These are phyloP conservation scores for Pipistrellus kuhlii DNA, from an alignment of 2,797 vertebrate genomes.

Conservation along the genomic window DNA sequence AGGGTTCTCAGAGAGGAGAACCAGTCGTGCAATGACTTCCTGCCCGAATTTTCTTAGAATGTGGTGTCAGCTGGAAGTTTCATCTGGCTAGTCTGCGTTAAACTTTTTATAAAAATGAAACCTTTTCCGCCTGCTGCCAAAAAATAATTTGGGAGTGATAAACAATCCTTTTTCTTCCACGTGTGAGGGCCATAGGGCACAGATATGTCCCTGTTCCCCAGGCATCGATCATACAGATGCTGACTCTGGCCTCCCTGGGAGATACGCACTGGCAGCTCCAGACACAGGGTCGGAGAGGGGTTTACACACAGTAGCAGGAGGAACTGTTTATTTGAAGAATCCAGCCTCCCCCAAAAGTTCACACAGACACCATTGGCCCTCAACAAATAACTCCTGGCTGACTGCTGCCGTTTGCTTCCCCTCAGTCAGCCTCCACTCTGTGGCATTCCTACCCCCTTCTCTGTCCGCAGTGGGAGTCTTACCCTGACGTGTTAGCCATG, in stretches of 20 bases:
- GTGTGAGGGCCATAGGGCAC: neutral
- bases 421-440: fast-evolving
- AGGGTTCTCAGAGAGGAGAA: neutral
- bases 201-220: neutral
- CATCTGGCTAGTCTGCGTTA: neutral
- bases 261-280: neutral
- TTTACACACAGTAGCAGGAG: neutral
- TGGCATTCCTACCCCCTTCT: neutral
- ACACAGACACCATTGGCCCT: neutral
- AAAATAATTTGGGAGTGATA: neutral
- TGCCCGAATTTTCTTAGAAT: neutral
- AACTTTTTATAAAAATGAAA: neutral
- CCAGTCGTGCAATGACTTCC: neutral
- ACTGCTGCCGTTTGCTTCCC: neutral
- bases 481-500: constrained; percentile 94
- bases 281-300: neutral
- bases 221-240: neutral
- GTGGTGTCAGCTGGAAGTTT: neutral
- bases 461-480: constrained; percentile 90
- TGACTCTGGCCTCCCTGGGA: neutral
- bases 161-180: neutral
- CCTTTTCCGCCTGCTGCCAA: neutral
- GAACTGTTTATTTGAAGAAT: neutral
- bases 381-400: neutral
- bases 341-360: neutral